These are phyloP conservation scores for Enchytraeus crypticus DNA, from an alignment of 2,888 invertebrate species.

Conservation along the genomic window DNA sequence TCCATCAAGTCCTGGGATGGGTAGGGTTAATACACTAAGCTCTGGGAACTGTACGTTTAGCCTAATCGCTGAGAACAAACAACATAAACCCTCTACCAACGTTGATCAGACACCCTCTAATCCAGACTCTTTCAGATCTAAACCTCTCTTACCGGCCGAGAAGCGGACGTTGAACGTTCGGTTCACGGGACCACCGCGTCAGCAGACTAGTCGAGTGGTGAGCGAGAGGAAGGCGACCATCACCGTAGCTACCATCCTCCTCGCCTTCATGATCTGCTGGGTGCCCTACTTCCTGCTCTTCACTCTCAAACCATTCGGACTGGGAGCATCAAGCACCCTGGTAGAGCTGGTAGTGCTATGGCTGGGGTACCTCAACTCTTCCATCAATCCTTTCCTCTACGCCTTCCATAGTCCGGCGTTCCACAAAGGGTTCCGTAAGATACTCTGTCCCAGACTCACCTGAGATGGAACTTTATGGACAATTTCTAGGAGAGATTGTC, in stretches of 20 bases:
- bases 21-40: no score
- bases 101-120: no score
- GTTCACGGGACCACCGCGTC: background rate
- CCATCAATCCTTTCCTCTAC: constrained; percentile 29
- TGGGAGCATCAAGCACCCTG: constrained; percentile 14
- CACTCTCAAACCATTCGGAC: constrained; percentile 22
- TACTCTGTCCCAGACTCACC: constrained; percentile 21
- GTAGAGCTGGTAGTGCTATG: constrained; percentile 24
- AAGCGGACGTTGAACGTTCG: no score
- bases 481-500: no score
- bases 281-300: constrained; percentile 27
- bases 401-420: constrained; percentile 29
- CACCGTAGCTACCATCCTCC: constrained; percentile 25
- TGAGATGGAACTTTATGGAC: no score
- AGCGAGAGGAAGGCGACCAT: constrained; percentile 28
- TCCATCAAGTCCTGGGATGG: no score
- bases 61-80: no score
- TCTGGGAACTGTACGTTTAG: no score
- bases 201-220: constrained; percentile 1
- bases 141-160: no score
- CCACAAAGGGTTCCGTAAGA: constrained; percentile 22
- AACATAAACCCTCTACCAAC: no score
- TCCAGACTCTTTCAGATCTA: no score
- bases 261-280: constrained; percentile 28
- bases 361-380: constrained; percentile 28